These are phyloP conservation scores for Paguma larvata DNA, from an alignment of 2,797 vertebrate genomes.

Conservation along the genomic window DNA sequence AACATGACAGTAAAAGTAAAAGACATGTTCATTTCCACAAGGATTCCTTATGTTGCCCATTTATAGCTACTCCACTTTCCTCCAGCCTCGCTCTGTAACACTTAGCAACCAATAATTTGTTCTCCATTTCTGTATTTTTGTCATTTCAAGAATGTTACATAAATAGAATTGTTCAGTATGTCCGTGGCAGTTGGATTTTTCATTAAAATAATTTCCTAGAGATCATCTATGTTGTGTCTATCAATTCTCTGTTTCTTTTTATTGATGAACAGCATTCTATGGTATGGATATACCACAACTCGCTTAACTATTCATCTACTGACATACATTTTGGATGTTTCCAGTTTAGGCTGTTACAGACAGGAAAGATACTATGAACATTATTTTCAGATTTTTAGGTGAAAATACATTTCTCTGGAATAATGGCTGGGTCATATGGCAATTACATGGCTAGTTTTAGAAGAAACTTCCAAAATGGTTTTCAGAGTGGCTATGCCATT, in stretches of 20 bases:
- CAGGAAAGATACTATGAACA: neutral
- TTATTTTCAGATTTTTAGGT: neutral
- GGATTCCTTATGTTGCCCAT: neutral
- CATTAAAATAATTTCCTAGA: neutral
- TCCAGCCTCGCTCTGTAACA: neutral
- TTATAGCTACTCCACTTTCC: no score
- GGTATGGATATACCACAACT: neutral
- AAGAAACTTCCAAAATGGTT: neutral
- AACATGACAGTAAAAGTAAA: neutral
- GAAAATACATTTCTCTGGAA: neutral
- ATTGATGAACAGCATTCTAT: neutral
- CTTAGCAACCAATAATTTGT: neutral
- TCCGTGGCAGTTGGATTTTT: neutral
- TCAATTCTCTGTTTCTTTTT: neutral
- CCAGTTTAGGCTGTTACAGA: neutral
- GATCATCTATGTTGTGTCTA: neutral
- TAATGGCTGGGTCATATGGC: neutral
- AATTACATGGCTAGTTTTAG: neutral
- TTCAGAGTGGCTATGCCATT: neutral
- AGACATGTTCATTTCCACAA: neutral
- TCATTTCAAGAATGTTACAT: neutral
- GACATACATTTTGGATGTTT: neutral
- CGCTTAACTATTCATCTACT: neutral
- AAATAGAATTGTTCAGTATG: neutral
- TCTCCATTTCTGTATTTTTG: neutral